A percentile compares a stretch with the other conserved stretches of the same genome.
Evolutionary conservation across 2,888 invertebrate species (phyloP).

Genomic region (Drosophila trichaetosa): DNA sequence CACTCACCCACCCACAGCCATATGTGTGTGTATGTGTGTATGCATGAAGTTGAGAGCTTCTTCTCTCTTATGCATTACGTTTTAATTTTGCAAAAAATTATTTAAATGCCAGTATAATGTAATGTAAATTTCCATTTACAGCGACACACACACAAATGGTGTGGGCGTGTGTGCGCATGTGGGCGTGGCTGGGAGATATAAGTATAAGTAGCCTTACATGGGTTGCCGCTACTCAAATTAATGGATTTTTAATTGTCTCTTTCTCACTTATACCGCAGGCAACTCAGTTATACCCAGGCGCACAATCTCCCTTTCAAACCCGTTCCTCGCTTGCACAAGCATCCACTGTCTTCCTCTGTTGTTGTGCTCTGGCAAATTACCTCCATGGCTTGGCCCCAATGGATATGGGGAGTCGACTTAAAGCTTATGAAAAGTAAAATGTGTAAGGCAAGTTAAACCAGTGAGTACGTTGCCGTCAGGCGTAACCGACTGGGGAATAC

Average conservation of each 20-base stretch:
- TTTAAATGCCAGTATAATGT: constrained; percentile 78
- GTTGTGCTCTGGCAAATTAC: constrained; percentile 60
- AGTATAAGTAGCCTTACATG: constrained; percentile 76
- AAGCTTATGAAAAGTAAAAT: constrained; percentile 57
- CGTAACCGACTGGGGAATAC: neutral
- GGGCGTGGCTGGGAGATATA: constrained; percentile 40
- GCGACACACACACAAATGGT: constrained; percentile 7
- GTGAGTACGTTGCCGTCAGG: neutral
- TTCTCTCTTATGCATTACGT: constrained; percentile 69
- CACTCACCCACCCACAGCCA: constrained; percentile 8
- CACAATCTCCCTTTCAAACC: neutral
- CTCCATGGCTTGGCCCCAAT: constrained; percentile 31
- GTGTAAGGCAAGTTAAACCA: constrained; percentile 40
- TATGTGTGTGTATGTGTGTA: constrained; percentile 4
- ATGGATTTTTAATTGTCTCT: constrained; percentile 83
- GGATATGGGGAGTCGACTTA: constrained; percentile 44
- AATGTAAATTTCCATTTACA: constrained; percentile 73
- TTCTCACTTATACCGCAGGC: constrained; percentile 68
- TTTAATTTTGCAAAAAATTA: constrained; percentile 78
- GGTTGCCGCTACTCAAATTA: constrained; percentile 78
- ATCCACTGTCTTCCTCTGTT: constrained; percentile 12
- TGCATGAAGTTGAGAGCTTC: constrained; percentile 31
- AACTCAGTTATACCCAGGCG: constrained; percentile 9
- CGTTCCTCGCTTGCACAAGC: neutral
- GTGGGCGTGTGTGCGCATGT: constrained; percentile 11